These are phyloP conservation scores for Drosophila repleta DNA, from an alignment of 1,140 invertebrate genomes.

Conservation along the genomic window DNA sequence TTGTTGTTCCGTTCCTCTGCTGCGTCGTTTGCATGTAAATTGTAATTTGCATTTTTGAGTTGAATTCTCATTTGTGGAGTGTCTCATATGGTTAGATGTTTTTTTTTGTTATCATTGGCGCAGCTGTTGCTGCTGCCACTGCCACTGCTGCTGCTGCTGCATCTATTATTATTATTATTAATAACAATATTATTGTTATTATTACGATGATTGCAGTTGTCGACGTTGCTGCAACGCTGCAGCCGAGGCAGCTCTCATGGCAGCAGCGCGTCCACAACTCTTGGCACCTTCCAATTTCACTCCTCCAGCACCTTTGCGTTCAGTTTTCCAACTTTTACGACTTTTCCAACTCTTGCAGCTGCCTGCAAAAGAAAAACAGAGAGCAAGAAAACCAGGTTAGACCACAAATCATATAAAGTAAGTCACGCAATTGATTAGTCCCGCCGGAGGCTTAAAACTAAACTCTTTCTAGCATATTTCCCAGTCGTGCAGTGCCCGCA, in stretches of 20 bases:
- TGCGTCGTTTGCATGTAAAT: slow-evolving; percentile 67
- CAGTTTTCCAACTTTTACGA: slow-evolving; percentile 41
- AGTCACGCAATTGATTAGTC: background rate
- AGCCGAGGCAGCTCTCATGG: slow-evolving; percentile 70
- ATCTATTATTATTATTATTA: slow-evolving; percentile 30
- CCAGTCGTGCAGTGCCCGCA: background rate
- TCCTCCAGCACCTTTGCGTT: slow-evolving; percentile 36
- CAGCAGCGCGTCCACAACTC: slow-evolving; percentile 42
- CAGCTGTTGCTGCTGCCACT: slow-evolving; percentile 39
- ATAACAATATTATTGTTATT: slow-evolving; percentile 21
- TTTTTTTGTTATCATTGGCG: slow-evolving; percentile 52
- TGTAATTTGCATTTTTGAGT: slow-evolving; percentile 81
- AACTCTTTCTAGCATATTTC: background rate
- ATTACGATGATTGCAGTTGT: slow-evolving; percentile 9
- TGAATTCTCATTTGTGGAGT: slow-evolving; percentile 62
- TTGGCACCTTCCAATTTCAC: slow-evolving; percentile 17
- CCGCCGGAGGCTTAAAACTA: background rate
- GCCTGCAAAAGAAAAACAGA: slow-evolving; percentile 22
- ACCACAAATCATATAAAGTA: background rate
- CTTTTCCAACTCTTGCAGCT: background rate
- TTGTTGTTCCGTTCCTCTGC: slow-evolving; percentile 35
- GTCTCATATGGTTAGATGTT: slow-evolving; percentile 34
- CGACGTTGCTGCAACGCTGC: slow-evolving; percentile 51
- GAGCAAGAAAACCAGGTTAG: slow-evolving; percentile 25
- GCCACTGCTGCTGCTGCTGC: slow-evolving; percentile 9